A percentile compares a stretch with the other conserved stretches of the same genome.
Evolutionary conservation across 2,797 vertebrate species (phyloP).

Genomic region (Micromesistius poutassou): DNA sequence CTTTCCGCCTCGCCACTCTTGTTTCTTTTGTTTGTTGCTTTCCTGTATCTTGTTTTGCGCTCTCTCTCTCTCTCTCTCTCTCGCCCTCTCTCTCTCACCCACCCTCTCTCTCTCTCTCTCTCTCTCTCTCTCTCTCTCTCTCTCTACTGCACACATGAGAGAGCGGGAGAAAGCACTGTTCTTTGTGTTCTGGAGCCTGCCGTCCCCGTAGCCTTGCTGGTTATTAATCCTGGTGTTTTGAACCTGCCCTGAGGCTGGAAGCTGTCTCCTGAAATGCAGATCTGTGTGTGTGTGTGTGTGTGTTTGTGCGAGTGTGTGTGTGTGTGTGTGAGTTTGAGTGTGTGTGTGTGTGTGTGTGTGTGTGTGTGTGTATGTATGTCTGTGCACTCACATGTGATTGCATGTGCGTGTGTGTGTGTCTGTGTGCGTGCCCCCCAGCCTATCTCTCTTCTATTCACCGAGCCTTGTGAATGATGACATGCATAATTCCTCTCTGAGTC

Average conservation of each 20-base stretch:
- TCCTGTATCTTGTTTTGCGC: slow-evolving; percentile 7
- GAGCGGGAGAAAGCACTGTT: slow-evolving; percentile 14
- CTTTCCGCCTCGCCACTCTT: slow-evolving; percentile 9
- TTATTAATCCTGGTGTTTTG: slow-evolving; percentile 60
- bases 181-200: slow-evolving; percentile 29
- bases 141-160: background rate
- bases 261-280: slow-evolving; percentile 67
- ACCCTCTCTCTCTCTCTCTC: no score
- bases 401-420: slow-evolving; percentile 56
- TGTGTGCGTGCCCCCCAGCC: slow-evolving; percentile 56
- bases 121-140: no score
- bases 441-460: slow-evolving; percentile 55
- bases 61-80: background rate
- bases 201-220: slow-evolving; percentile 42
- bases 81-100: background rate
- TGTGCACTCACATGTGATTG: slow-evolving; percentile 59
- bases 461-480: slow-evolving; percentile 50
- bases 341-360: slow-evolving; percentile 56
- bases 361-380: slow-evolving; percentile 61
- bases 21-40: slow-evolving; percentile 16
- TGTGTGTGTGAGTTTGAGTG: slow-evolving; percentile 51
- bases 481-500: slow-evolving; percentile 69
- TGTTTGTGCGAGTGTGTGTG: slow-evolving; percentile 62
- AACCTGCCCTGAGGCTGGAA: slow-evolving; percentile 52
- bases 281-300: slow-evolving; percentile 67